A percentile compares a stretch with the other conserved stretches of the same genome.
phyloP scores from a whole-genome alignment of 2,113 vertebrate genomes.

The Pungitius pungitius region DNA sequence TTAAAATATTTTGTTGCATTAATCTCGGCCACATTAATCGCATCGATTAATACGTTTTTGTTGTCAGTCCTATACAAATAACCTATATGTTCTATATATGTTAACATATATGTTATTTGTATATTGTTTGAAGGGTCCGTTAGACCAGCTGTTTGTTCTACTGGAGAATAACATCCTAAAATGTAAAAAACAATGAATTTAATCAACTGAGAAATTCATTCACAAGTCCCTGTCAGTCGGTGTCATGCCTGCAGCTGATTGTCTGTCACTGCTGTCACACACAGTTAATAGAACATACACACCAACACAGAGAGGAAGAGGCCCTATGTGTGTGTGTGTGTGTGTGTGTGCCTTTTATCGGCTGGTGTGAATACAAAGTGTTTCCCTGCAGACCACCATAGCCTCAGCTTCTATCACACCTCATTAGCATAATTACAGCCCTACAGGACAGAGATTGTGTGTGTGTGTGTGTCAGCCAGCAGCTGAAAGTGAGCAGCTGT shows the following conservation, averaged over 20 bases:
- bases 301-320: too few relatives aligned
- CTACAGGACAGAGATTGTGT: not conserved
- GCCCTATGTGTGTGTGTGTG: not conserved
- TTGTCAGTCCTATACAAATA: too few relatives aligned
- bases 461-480: not conserved
- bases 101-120: too few relatives aligned
- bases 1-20: too few relatives aligned
- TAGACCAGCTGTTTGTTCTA: too few relatives aligned
- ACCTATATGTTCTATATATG: too few relatives aligned
- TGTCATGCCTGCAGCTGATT: not conserved
- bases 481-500: constrained; percentile 17
- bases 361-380: constrained; percentile 5
- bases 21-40: too few relatives aligned
- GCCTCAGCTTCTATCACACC: constrained; percentile 13
- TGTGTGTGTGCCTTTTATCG: constrained; percentile 2
- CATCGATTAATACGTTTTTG: too few relatives aligned
- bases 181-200: not conserved
- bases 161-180: too few relatives aligned
- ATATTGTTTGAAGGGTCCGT: too few relatives aligned
- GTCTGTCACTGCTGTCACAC: constrained; percentile 1
- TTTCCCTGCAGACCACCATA: constrained; percentile 28
- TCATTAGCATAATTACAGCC: constrained; percentile 21
- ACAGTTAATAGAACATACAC: not conserved
- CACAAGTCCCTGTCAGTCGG: not conserved
- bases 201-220: not conserved